These are phyloP conservation scores for Ctenosaura bakeri DNA, from an alignment of 2,797 vertebrate genomes.

Conservation along the genomic window DNA sequence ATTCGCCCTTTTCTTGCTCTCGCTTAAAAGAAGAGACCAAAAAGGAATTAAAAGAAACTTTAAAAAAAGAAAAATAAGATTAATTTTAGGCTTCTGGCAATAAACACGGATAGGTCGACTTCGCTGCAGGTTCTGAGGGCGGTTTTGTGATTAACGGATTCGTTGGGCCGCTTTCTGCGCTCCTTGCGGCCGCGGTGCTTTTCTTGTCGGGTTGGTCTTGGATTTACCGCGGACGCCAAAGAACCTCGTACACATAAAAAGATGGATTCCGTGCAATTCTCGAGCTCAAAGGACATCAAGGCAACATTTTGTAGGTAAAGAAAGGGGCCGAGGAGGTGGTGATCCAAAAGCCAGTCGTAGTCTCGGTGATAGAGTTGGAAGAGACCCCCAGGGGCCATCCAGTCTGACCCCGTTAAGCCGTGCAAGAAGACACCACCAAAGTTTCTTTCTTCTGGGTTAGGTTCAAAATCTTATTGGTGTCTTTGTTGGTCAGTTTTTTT, in stretches of 20 bases:
- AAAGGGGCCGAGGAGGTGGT: too few species aligned
- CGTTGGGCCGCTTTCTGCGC: background rate
- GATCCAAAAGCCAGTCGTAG: too few species aligned
- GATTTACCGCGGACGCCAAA: background rate
- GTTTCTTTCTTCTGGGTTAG: too few species aligned
- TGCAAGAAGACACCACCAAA: too few species aligned
- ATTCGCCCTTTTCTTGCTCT: conserved; percentile 36
- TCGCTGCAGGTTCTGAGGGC: rapidly evolving
- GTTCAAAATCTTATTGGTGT: too few species aligned
- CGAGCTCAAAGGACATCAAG: conserved; percentile 48
- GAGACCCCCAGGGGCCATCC: too few species aligned
- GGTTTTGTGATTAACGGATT: conserved; percentile 54
- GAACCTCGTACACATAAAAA: too few species aligned
- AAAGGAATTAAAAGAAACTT: background rate
- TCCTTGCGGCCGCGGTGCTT: background rate
- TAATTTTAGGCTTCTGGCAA: conserved; percentile 65
- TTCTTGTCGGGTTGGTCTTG: background rate
- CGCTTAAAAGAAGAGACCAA: too few species aligned
- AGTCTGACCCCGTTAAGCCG: too few species aligned
- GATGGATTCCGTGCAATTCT: conserved; percentile 34
- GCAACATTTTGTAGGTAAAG: too few species aligned
- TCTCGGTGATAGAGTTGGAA: too few species aligned
- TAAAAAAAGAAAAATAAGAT: conserved; percentile 54
- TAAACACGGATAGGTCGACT: conserved; percentile 25
- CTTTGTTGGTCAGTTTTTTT: too few species aligned